A percentile compares a stretch with the other conserved stretches of the same genome.
These are phyloP conservation scores for Lasius platythorax DNA, from an alignment of 2,888 invertebrate species.

Conservation along the genomic window DNA sequence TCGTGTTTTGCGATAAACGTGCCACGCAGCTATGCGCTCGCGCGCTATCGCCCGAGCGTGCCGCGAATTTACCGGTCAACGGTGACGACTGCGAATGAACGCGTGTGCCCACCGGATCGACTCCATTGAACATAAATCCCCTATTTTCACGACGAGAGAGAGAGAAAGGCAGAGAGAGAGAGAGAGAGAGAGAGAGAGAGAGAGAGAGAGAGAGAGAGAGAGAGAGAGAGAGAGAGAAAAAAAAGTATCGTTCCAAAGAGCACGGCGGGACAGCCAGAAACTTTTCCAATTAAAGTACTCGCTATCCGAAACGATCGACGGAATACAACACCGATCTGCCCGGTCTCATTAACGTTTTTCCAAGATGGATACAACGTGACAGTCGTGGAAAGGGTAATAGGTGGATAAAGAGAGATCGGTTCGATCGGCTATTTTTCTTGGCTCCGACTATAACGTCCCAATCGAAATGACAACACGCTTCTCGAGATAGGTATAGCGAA, in stretches of 20 bases:
- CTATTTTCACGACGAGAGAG: slow-evolving; percentile 54
- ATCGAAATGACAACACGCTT: slow-evolving; percentile 67
- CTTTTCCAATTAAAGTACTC: slow-evolving; percentile 82
- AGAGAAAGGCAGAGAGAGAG: no score
- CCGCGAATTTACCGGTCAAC: slow-evolving; percentile 42
- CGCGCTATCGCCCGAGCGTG: slow-evolving; percentile 13
- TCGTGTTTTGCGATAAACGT: slow-evolving; percentile 70
- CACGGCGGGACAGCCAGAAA: slow-evolving; percentile 68
- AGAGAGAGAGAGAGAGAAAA: slow-evolving; percentile 29
- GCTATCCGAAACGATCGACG: slow-evolving; percentile 78
- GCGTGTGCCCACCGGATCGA: slow-evolving; percentile 29
- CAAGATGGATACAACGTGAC: slow-evolving; percentile 69
- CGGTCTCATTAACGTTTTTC: slow-evolving; percentile 76
- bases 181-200: slow-evolving; percentile 27
- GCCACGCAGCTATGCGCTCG: slow-evolving; percentile 41
- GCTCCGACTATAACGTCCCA: slow-evolving; percentile 69
- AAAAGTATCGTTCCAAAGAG: slow-evolving; percentile 33
- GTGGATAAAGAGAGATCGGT: slow-evolving; percentile 53
- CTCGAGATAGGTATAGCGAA: slow-evolving; percentile 64
- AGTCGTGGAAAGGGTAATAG: neutral
- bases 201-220: neutral
- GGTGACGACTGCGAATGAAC: slow-evolving; percentile 7
- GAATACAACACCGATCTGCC: slow-evolving; percentile 72
- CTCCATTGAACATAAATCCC: slow-evolving; percentile 67
- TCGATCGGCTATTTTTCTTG: slow-evolving; percentile 73